Percentiles rank a stretch among this genome's conserved stretches.
These are phyloP conservation scores for Folsomia candida DNA, from an alignment of 2,888 invertebrate genomes.

Conservation along the genomic window DNA sequence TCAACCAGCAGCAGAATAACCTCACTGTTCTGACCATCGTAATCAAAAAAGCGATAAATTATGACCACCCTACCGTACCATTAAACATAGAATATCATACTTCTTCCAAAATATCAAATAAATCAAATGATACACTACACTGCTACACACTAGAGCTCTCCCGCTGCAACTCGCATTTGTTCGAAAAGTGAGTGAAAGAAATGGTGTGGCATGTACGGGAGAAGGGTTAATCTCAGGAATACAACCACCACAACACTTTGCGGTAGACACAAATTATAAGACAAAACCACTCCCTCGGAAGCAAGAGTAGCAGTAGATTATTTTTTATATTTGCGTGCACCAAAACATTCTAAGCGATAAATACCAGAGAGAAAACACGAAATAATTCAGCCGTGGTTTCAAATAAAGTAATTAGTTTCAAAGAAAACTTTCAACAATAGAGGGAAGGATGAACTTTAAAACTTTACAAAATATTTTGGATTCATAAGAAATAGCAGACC, in stretches of 20 bases:
- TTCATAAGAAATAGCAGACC: not conserved
- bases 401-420: not conserved
- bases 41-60: slow-evolving; percentile 16
- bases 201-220: not conserved
- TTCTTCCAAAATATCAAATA: slow-evolving; percentile 10
- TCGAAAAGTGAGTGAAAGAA: not conserved
- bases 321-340: not conserved
- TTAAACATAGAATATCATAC: slow-evolving; percentile 5
- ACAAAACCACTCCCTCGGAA: not conserved
- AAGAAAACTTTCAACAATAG: not conserved
- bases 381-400: not conserved
- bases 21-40: slow-evolving; percentile 9
- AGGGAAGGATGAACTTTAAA: too few species aligned
- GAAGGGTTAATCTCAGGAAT: not conserved
- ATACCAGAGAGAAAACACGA: not conserved
- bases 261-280: not conserved
- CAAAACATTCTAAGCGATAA: not conserved
- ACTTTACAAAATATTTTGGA: not conserved
- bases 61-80: slow-evolving; percentile 5
- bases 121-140: slow-evolving; percentile 15
- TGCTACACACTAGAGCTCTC: not conserved
- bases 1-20: not conserved
- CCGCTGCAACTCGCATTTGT: not conserved
- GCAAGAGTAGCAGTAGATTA: not conserved
- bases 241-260: not conserved